These are phyloP conservation scores for Ceuthmochares aereus DNA, from an alignment of 2,113 vertebrate genomes.

Conservation along the genomic window DNA sequence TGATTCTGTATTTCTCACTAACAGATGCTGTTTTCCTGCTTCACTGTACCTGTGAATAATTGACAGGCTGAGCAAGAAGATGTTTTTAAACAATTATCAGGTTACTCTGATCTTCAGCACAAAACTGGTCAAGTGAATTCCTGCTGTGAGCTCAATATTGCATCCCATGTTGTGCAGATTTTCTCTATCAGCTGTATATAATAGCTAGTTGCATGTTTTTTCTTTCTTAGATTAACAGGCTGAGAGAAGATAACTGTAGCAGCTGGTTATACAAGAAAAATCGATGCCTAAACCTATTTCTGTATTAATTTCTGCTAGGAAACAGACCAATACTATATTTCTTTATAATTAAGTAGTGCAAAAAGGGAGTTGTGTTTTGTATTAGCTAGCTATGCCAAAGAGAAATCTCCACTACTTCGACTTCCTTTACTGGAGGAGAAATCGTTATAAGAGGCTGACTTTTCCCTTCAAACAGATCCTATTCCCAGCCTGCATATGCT, in stretches of 20 bases:
- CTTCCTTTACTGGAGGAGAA: not conserved
- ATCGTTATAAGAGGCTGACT: not conserved
- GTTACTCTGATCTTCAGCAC: not conserved
- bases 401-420: not conserved
- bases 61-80: not conserved
- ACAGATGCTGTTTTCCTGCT: not conserved
- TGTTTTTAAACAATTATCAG: not conserved
- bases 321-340: not conserved
- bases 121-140: not conserved
- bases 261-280: not conserved
- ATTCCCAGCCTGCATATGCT: not conserved
- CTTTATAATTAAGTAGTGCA: not conserved
- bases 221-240: not conserved
- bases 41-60: not conserved
- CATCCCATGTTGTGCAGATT: not conserved
- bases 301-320: not conserved
- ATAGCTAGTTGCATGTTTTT: not conserved
- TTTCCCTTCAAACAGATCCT: slow-evolving; percentile 2
- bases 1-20: not conserved
- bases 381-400: not conserved
- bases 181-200: not conserved
- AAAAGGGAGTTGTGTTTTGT: not conserved
- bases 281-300: not conserved
- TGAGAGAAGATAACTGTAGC: not conserved
- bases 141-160: not conserved